A percentile compares a stretch with the other conserved stretches of the same genome.
Evolutionary conservation across 2,797 vertebrate genomes (phyloP).

Genomic region (Alosa sapidissima): DNA sequence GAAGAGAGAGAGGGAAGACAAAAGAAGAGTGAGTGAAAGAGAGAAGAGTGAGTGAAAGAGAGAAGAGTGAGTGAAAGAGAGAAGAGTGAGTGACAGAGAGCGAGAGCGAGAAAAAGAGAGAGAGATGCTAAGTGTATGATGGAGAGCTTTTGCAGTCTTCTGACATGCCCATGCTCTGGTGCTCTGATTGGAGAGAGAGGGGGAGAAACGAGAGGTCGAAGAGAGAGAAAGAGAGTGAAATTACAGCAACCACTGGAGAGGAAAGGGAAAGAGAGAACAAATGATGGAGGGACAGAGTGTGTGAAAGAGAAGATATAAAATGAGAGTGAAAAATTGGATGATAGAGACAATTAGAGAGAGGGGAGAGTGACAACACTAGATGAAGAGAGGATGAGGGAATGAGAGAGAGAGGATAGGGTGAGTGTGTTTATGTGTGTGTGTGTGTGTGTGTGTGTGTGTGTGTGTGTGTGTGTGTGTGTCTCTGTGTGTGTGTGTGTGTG

Average conservation of each 20-base stretch:
- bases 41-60: too few species aligned
- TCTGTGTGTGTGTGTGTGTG: neutral
- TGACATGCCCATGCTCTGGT: neutral
- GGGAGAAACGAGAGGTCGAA: neutral
- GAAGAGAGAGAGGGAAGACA: too few species aligned
- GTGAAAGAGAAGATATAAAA: too few species aligned
- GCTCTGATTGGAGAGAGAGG: neutral
- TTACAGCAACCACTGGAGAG: neutral
- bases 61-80: too few species aligned
- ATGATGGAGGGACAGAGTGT: too few species aligned
- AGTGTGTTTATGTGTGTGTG: neutral
- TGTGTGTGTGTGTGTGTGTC: neutral
- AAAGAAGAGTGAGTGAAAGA: too few species aligned
- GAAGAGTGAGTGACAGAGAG: too few species aligned
- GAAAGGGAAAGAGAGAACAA: neutral
- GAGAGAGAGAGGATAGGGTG: neutral
- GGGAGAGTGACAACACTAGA: too few species aligned
- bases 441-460: neutral
- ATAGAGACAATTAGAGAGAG: too few species aligned
- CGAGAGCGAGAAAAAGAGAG: constrained; percentile 20
- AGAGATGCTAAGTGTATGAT: neutral
- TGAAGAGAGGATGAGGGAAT: too few species aligned
- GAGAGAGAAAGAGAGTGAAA: neutral
- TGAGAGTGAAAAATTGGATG: too few species aligned
- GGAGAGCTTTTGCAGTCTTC: neutral